phyloP scores from a whole-genome alignment of 2,113 vertebrate species.

The Thalassoma bifasciatum region DNA sequence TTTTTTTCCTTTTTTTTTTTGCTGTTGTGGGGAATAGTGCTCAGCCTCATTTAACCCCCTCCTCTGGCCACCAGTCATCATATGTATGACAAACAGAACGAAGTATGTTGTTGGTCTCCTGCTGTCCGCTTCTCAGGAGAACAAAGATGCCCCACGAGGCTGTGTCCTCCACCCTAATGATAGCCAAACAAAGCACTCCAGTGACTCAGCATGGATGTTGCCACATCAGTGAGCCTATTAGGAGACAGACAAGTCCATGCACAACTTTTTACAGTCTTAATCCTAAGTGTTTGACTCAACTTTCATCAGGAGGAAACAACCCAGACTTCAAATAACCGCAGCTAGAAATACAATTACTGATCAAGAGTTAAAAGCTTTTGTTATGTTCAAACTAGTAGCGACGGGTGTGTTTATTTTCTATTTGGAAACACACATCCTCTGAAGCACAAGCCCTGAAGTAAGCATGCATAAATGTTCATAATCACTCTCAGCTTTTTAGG shows the following conservation, averaged over 20 bases:
- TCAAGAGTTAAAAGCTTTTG: conserved; percentile 1
- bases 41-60: conserved; percentile 14
- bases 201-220: neutral
- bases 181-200: neutral
- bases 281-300: conserved; percentile 7
- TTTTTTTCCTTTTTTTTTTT: too few species aligned
- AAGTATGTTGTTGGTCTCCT: conserved; percentile 29
- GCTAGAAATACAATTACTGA: neutral
- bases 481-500: neutral
- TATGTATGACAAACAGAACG: conserved; percentile 14
- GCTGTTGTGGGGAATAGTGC: conserved; percentile 2
- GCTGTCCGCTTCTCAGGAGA: conserved; percentile 3
- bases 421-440: neutral
- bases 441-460: neutral
- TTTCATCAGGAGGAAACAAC: conserved; percentile 1
- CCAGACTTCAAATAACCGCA: neutral
- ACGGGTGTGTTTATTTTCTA: neutral
- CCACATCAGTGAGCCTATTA: neutral
- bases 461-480: neutral
- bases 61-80: neutral
- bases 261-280: neutral
- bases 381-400: neutral
- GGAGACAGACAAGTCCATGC: conserved; percentile 11
- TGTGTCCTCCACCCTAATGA: conserved; percentile 15
- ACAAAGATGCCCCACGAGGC: conserved; percentile 7